Evolutionary conservation across 1,140 invertebrate species (phyloP).

Genomic region (Drosophila triauraria): DNA sequence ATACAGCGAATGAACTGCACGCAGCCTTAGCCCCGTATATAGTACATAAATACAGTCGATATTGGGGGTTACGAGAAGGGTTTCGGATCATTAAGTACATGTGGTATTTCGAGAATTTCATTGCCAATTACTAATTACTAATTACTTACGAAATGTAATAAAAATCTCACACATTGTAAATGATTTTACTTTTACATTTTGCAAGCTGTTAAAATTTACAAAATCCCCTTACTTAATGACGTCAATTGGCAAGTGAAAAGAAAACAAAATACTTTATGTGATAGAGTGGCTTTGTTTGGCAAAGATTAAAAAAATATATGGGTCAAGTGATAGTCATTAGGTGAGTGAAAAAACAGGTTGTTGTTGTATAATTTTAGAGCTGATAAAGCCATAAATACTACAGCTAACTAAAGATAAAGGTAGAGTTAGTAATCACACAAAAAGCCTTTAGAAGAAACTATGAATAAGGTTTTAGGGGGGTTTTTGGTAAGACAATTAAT

Average conservation of each 20-base stretch:
- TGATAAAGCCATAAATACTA: constrained; percentile 6
- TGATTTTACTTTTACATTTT: not conserved
- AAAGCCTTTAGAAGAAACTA: not conserved
- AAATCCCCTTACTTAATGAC: constrained; percentile 7
- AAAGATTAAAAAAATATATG: constrained; percentile 21
- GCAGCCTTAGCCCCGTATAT: constrained; percentile 35
- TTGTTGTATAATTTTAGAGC: not conserved
- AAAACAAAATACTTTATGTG: constrained; percentile 7
- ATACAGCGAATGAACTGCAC: constrained; percentile 53
- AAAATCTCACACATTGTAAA: constrained; percentile 3
- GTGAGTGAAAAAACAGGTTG: constrained; percentile 5
- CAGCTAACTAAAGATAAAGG: not conserved
- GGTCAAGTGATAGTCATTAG: constrained; percentile 21
- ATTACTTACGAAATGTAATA: not conserved
- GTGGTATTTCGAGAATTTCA: constrained; percentile 4
- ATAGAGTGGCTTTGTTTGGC: not conserved
- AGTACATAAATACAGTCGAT: constrained; percentile 6
- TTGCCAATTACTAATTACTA: constrained; percentile 2
- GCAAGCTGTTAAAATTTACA: constrained; percentile 6
- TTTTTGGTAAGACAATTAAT: not conserved
- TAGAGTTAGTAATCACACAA: not conserved
- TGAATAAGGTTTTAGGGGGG: not conserved
- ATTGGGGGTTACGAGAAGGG: not conserved
- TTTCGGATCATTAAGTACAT: constrained; percentile 3
- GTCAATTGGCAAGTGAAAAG: not conserved